Conservation (phyloP, 2,888 invertebrate species). For the Coleophora flavipennella region DNA sequence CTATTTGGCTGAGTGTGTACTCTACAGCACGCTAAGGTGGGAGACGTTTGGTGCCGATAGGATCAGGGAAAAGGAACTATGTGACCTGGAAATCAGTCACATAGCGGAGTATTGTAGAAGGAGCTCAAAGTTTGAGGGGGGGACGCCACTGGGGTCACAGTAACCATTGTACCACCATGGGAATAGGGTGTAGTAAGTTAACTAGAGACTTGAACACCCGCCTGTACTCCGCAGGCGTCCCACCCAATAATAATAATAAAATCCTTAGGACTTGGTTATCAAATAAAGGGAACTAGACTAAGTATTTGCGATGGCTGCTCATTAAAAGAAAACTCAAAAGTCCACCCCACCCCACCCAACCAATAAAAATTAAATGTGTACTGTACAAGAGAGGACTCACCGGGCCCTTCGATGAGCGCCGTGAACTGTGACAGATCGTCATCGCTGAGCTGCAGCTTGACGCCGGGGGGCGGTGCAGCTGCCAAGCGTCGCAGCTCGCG, state of each 20-base stretch:
- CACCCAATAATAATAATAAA: no score
- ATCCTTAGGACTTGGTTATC: neutral
- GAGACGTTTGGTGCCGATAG: no score
- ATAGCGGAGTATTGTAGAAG: no score
- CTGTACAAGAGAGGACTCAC: constrained; percentile 18
- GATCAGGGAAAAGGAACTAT: no score
- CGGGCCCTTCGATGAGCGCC: constrained; percentile 92
- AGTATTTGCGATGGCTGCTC: neutral
- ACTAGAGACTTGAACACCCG: neutral
- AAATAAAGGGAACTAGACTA: neutral
- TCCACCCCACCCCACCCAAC: neutral
- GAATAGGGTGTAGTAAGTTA: no score
- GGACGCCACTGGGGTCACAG: no score
- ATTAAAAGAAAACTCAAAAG: neutral
- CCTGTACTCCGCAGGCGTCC: no score
- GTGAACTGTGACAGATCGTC: constrained; percentile 95
- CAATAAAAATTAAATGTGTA: neutral
- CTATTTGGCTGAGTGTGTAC: no score
- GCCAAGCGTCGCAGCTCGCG: constrained; percentile 90
- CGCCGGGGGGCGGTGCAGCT: constrained; percentile 90
- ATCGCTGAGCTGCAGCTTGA: constrained; percentile 90
- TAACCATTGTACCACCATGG: no score
- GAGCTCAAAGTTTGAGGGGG: no score
- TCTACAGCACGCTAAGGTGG: no score
- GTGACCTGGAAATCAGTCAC: no score